phyloP scores from a whole-genome alignment of 2,888 invertebrate species.

The Blomia tropicalis region DNA sequence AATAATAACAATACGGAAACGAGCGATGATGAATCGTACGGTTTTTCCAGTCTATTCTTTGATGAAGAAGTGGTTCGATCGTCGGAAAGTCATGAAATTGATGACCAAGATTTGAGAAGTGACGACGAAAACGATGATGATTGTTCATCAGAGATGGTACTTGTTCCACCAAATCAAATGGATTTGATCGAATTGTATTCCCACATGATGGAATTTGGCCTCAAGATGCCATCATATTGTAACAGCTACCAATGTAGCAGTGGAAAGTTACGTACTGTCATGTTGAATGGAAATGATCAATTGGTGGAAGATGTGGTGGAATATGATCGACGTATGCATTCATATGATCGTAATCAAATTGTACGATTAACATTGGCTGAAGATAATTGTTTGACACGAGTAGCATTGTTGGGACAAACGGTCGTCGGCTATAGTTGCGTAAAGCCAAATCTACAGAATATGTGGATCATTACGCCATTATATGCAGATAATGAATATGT shows the following conservation, averaged over 20 bases:
- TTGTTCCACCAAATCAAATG: too few species aligned
- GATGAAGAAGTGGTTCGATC: background rate
- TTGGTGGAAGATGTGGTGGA: constrained; percentile 21
- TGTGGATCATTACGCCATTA: constrained; percentile 28
- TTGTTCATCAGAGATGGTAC: background rate
- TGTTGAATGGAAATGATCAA: background rate
- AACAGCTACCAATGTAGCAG: background rate
- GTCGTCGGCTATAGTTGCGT: constrained; percentile 28
- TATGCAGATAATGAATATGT: constrained; percentile 28
- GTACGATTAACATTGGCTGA: constrained; percentile 27
- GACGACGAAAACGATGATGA: background rate
- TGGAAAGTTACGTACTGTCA: constrained; percentile 14
- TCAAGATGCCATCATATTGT: background rate
- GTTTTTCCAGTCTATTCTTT: background rate
- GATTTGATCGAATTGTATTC: background rate
- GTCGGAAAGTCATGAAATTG: background rate
- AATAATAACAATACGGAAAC: background rate
- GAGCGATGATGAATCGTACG: constrained; percentile 14
- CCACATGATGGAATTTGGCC: background rate
- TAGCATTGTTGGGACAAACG: constrained; percentile 23
- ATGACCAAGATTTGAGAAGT: background rate
- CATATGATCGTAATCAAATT: constrained; percentile 27
- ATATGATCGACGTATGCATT: constrained; percentile 27
- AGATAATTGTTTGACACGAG: constrained; percentile 24
- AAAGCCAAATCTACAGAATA: constrained; percentile 28